Percentiles rank a stretch among this genome's conserved stretches.
Evolutionary conservation across 1,140 invertebrate species (phyloP).

Genomic region (Goniozus legneri): DNA sequence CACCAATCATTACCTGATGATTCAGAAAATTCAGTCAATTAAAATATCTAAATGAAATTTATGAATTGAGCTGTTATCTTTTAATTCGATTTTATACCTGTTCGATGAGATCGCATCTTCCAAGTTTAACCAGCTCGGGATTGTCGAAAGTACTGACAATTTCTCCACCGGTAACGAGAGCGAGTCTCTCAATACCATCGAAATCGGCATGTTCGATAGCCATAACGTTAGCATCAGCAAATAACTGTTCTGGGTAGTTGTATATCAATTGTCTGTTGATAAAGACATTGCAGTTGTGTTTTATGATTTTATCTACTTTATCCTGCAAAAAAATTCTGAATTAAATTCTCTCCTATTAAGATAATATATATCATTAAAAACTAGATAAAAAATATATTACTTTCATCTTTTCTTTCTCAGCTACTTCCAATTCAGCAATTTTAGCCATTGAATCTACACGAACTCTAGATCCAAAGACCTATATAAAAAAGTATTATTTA

Average conservation of each 20-base stretch:
- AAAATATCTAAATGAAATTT: conserved; percentile 2
- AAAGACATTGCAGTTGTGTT: conserved; percentile 97
- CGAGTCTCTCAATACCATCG: conserved; percentile 96
- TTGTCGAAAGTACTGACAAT: conserved; percentile 98
- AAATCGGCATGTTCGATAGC: conserved; percentile 99
- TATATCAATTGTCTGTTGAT: conserved; percentile 99
- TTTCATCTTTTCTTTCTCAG: conserved; percentile 99
- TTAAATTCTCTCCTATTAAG: too few species aligned
- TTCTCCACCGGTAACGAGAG: conserved; percentile 96
- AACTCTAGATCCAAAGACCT: conserved; percentile 94
- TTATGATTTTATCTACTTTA: conserved; percentile 96
- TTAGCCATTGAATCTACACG: conserved; percentile 97
- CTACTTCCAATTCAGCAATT: conserved; percentile 95
- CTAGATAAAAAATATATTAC: conserved; percentile 21
- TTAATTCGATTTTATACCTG: conserved; percentile 60
- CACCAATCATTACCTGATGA: conserved; percentile 88
- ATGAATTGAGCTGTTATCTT: neutral
- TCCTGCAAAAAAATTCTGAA: conserved; percentile 53
- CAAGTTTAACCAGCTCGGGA: conserved; percentile 88
- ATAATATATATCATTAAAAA: conserved; percentile 3
- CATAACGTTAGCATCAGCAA: conserved; percentile 98
- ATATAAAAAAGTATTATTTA: conserved; percentile 17
- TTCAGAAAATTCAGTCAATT: too few species aligned
- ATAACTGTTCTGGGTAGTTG: conserved; percentile 99
- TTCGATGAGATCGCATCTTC: conserved; percentile 93